Conservation (phyloP, 2,888 invertebrate genomes). For the Elysia crispata region DNA sequence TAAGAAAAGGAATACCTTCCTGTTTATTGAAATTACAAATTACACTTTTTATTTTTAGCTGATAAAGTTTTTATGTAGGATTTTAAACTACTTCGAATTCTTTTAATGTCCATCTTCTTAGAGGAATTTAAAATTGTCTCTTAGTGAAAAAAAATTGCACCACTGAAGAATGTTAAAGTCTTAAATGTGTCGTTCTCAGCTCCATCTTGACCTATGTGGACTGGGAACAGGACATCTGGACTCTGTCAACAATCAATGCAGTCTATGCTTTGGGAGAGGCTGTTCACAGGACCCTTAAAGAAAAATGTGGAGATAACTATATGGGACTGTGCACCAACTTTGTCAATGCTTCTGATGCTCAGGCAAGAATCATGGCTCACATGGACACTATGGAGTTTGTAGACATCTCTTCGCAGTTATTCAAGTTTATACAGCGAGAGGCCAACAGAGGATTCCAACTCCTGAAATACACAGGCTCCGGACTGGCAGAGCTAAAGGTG, state of each 20-base stretch:
- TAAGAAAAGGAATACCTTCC: too few species aligned
- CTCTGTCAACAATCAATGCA: slow-evolving; percentile 76
- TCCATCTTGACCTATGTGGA: not conserved
- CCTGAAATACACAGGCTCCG: slow-evolving; percentile 25
- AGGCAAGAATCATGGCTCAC: slow-evolving; percentile 56
- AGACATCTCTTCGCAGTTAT: slow-evolving; percentile 58
- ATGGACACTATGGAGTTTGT: slow-evolving; percentile 62
- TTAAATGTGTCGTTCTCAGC: slow-evolving; percentile 20
- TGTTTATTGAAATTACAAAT: too few species aligned
- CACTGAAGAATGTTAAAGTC: too few species aligned
- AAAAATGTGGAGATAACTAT: slow-evolving; percentile 66
- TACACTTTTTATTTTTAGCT: too few species aligned
- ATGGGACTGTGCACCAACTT: slow-evolving; percentile 57
- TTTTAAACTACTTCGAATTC: not conserved
- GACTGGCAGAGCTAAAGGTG: not conserved
- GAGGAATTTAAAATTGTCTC: not conserved
- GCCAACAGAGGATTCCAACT: slow-evolving; percentile 58
- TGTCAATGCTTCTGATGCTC: slow-evolving; percentile 52
- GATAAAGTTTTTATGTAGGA: too few species aligned
- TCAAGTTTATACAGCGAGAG: slow-evolving; percentile 66
- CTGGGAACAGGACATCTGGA: slow-evolving; percentile 66
- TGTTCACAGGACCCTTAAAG: slow-evolving; percentile 69
- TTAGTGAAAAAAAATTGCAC: not conserved
- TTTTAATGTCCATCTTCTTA: not conserved
- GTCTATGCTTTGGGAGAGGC: slow-evolving; percentile 76